Evolutionary conservation across 2,888 invertebrate species (phyloP).

Genomic region (Lottia gigantea): DNA sequence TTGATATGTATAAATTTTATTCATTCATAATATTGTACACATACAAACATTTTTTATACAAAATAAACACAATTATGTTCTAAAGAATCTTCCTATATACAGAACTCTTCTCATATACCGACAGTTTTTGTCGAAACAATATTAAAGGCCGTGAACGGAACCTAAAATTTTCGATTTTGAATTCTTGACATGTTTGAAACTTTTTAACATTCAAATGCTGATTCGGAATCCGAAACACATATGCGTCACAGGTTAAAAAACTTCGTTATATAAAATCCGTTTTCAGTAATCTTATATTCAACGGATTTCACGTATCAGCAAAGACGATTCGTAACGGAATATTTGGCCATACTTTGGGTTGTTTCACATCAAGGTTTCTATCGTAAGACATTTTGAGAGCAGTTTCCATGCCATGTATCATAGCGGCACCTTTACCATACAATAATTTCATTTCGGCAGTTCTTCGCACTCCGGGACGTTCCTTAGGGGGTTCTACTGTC

Average conservation of each 20-base stretch:
- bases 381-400: constrained; percentile 77
- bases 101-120: too few relatives aligned
- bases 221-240: too few relatives aligned
- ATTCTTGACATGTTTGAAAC: too few relatives aligned
- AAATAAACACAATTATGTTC: too few relatives aligned
- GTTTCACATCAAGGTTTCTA: constrained; percentile 73
- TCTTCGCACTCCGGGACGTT: constrained; percentile 59
- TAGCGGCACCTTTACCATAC: constrained; percentile 77
- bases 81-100: too few relatives aligned
- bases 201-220: too few relatives aligned
- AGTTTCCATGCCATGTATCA: constrained; percentile 80
- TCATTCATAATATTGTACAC: too few relatives aligned
- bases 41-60: too few relatives aligned
- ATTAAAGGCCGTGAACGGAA: too few relatives aligned
- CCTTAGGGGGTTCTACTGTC: constrained; percentile 54
- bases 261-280: background rate
- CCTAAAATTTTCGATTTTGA: too few relatives aligned
- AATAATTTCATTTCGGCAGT: constrained; percentile 67
- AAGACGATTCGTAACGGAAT: constrained; percentile 74
- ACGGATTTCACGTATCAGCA: constrained; percentile 16
- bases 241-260: background rate
- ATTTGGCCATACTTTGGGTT: constrained; percentile 80
- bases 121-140: too few relatives aligned
- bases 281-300: background rate
- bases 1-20: too few relatives aligned